Evolutionary conservation across 2,888 invertebrate genomes (phyloP).

Genomic region (Ametastegia equiseti): DNA sequence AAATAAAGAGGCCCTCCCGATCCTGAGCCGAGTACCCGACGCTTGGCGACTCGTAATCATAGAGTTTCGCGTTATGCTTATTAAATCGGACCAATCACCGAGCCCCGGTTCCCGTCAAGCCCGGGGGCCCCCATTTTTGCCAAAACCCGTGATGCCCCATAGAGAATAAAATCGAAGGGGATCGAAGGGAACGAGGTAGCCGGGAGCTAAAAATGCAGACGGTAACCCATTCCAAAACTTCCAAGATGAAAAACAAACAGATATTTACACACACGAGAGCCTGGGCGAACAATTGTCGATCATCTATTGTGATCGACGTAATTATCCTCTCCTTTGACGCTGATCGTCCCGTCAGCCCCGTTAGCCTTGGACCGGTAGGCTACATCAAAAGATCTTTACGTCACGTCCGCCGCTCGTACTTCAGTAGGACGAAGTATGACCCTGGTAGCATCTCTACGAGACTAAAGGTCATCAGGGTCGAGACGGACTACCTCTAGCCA

Average conservation of each 20-base stretch:
- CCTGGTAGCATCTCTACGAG: slow-evolving; percentile 41
- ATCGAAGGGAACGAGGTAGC: not conserved
- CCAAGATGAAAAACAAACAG: not conserved
- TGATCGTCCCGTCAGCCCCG: too few relatives aligned
- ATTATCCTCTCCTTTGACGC: not conserved
- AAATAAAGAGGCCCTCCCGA: slow-evolving; percentile 63
- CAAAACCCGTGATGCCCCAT: not conserved
- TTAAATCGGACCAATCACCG: slow-evolving; percentile 62
- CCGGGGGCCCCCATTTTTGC: slow-evolving; percentile 19
- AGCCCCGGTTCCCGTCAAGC: not conserved
- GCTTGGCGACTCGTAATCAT: slow-evolving; percentile 59
- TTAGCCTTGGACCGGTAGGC: not conserved
- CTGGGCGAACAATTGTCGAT: not conserved
- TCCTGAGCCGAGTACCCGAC: slow-evolving; percentile 59
- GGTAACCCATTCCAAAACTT: not conserved
- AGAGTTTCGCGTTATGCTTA: slow-evolving; percentile 68
- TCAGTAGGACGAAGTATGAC: slow-evolving; percentile 39
- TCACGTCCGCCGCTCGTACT: slow-evolving; percentile 19
- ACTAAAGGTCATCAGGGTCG: slow-evolving; percentile 40
- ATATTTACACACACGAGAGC: not conserved
- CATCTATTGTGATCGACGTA: not conserved
- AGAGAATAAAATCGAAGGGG: not conserved
- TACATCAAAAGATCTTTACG: slow-evolving; percentile 4
- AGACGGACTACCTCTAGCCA: slow-evolving; percentile 32
- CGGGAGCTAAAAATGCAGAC: not conserved